Base-by-base conservation (phyloP, 2,888 invertebrate genomes). In the Amblyteles armatorius region DNA sequence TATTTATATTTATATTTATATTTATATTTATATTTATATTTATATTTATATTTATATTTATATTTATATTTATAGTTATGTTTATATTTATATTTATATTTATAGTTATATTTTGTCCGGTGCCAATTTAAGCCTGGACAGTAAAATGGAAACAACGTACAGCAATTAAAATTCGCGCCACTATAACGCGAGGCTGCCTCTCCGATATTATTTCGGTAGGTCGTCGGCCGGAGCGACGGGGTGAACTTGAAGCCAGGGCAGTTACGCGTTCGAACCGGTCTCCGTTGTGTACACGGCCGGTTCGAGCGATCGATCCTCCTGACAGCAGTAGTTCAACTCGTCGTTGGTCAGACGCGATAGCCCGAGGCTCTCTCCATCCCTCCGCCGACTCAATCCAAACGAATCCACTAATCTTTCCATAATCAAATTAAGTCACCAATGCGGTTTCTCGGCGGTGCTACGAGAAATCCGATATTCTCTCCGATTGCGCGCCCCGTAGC, bases 291-390 rank as follows among this genome's bases (percentile, higher is more conserved):
- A 9, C 16, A 22, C 22, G 55, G 57, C 9, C 57, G 72, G 36
- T 26, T 40, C 72, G 40, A 36, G 36, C 22, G 57, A 73, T 73
- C 73, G 73, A 73, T 73, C 73, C 73, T 22, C 55, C 19, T 19
- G 11, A 48, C 11, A 16, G n/a, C 73, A 73, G 73, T 73, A 73
- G 73, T 73, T 26, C 44, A 60, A 73, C 44, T 40, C 6, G 40
- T 40, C 73, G 73, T 60, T 73, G 73, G 73, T 73, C 73, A 73
- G 73, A 73, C 73, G 26, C 57, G 72, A 16, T 16, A 73, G 26
- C 40, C 48, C 73, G 33, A 40, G 19, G 26, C 36, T 60, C 36
- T 26, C 22, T 26, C 11, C 22, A 9, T 2, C 55, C 55, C 7
- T 9, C 19, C 7, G 19, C 22, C 9, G 11, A 55, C 36, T 22